These are phyloP conservation scores for Drosophila subsilvestris DNA, from an alignment of 2,888 invertebrate species.

Conservation along the genomic window DNA sequence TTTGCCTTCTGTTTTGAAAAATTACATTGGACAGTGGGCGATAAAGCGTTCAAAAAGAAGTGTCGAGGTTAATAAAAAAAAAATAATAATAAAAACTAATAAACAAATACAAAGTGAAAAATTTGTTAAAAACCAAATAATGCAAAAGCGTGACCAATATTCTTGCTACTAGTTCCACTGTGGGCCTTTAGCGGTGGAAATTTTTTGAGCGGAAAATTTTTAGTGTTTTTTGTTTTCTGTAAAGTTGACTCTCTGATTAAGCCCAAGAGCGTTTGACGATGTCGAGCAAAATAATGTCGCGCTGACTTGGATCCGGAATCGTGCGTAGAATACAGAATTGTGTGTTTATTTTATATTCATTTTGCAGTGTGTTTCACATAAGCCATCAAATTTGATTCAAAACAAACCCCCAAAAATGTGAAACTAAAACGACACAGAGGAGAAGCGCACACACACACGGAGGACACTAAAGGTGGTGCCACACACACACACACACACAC, in stretches of 20 bases:
- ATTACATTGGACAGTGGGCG: constrained; percentile 43
- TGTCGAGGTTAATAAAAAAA: background rate
- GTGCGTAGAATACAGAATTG: constrained; percentile 8
- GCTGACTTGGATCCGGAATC: constrained; percentile 4
- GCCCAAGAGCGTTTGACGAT: constrained; percentile 25
- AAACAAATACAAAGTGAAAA: background rate
- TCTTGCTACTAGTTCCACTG: constrained; percentile 14
- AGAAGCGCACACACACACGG: constrained; percentile 22
- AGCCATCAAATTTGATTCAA: constrained; percentile 46
- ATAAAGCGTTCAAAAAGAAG: background rate
- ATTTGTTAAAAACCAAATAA: background rate
- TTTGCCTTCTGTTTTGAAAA: constrained; percentile 61
- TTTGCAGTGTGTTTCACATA: constrained; percentile 50
- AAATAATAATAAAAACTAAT: background rate
- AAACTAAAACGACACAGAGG: constrained; percentile 19
- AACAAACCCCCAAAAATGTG: constrained; percentile 62
- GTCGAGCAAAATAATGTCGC: constrained; percentile 32
- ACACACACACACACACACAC: constrained; percentile 37
- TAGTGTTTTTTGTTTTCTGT: constrained; percentile 30
- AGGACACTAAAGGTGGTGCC: constrained; percentile 1
- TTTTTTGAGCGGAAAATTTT: constrained; percentile 59
- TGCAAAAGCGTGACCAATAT: background rate
- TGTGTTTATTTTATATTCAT: background rate
- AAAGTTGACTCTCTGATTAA: constrained; percentile 54
- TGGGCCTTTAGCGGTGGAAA: constrained; percentile 55